phyloP scores from a whole-genome alignment of 1,140 invertebrate species.

The Charaxes varanes region DNA sequence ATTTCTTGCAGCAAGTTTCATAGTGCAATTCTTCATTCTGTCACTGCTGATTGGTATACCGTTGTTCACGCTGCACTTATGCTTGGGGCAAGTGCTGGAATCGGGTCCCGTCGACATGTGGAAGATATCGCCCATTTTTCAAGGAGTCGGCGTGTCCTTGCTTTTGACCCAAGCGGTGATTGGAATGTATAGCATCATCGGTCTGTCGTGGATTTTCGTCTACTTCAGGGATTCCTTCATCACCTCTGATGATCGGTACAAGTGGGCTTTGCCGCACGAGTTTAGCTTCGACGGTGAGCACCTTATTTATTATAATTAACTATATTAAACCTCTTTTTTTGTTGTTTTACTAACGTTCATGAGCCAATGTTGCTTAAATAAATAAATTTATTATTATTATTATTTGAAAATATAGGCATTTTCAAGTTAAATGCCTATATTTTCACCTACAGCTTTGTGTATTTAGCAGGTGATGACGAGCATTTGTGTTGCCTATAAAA shows the following conservation, averaged over 20 bases:
- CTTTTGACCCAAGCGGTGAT: conserved; percentile 86
- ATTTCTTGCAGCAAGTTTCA: conserved; percentile 85
- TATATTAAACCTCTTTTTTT: too few relatives aligned
- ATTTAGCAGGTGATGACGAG: too few relatives aligned
- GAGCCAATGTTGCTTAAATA: too few relatives aligned
- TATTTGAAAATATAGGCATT: too few relatives aligned
- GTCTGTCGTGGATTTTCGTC: conserved; percentile 92
- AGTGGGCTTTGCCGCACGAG: conserved; percentile 85
- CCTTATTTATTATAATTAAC: conserved; percentile 16
- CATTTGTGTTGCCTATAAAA: too few relatives aligned
- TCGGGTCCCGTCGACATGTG: conserved; percentile 93
- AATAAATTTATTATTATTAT: too few relatives aligned
- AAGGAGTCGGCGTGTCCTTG: conserved; percentile 89
- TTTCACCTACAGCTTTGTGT: too few relatives aligned
- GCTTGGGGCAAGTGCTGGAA: conserved; percentile 88
- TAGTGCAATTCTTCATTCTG: conserved; percentile 90
- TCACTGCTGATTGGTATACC: conserved; percentile 90
- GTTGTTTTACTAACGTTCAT: too few relatives aligned
- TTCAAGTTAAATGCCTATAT: too few relatives aligned
- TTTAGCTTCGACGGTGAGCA: conserved; percentile 78
- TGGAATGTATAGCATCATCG: conserved; percentile 90
- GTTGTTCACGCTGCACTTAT: conserved; percentile 88
- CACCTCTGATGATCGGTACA: conserved; percentile 84
- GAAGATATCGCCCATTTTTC: conserved; percentile 93
- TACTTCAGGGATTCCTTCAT: conserved; percentile 93